phyloP scores from a whole-genome alignment of 2,797 vertebrate genomes.

The Champsocephalus gunnari region DNA sequence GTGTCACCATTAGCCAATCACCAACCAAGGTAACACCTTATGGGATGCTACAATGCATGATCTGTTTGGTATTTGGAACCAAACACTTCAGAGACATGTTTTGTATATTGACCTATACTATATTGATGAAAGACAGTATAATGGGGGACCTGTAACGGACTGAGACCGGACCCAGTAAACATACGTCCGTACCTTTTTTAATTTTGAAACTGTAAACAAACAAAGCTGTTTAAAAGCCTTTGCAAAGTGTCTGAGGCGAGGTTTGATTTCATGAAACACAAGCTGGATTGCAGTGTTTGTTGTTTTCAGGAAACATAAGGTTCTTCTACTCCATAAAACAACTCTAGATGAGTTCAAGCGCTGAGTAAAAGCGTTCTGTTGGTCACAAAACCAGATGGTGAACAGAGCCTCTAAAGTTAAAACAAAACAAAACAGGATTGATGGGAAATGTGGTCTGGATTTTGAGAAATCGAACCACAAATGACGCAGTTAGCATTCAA shows the following conservation, averaged over 20 bases:
- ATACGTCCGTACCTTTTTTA: neutral
- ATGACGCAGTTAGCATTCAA: neutral
- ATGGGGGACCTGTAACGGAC: no score
- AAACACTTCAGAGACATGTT: no score
- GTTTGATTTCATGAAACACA: conserved; percentile 5
- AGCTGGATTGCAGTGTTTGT: neutral
- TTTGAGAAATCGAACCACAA: conserved; percentile 42
- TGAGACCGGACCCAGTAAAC: neutral
- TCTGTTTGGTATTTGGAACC: no score
- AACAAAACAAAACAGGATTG: conserved; percentile 28
- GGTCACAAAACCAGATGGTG: conserved; percentile 17
- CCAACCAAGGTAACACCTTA: no score
- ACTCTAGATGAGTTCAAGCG: neutral
- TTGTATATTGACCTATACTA: no score
- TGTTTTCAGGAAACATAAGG: neutral
- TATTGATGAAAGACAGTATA: no score
- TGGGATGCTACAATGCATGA: no score
- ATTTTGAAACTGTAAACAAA: neutral
- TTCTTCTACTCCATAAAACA: conserved; percentile 1
- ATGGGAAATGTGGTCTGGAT: conserved; percentile 24
- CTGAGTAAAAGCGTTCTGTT: conserved; percentile 17
- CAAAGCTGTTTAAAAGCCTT: conserved; percentile 5
- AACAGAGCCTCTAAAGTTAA: conserved; percentile 14
- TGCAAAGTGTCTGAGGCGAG: neutral
- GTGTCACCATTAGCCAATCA: no score